These are phyloP conservation scores for Meloidogyne exigua DNA, from an alignment of 1,140 invertebrate genomes.

Conservation along the genomic window DNA sequence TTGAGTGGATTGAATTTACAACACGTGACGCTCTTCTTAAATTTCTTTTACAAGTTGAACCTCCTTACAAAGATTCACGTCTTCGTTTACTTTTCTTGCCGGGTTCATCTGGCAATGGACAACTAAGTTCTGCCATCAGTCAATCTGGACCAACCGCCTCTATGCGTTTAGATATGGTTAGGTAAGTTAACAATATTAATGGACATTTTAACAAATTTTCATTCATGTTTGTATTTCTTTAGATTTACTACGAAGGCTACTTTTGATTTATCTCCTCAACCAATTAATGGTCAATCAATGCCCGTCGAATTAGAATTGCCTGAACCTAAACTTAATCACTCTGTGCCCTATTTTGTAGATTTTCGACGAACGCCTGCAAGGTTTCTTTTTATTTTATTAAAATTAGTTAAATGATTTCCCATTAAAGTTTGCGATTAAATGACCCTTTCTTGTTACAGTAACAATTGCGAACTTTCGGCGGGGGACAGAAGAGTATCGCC, in stretches of 20 bases:
- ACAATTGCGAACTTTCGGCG: too few relatives aligned
- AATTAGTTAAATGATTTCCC: too few relatives aligned
- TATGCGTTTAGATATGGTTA: conserved; percentile 33
- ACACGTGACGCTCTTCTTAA: conserved; percentile 43
- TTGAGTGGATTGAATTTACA: conserved; percentile 58
- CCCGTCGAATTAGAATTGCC: conserved; percentile 34
- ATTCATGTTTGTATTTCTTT: conserved; percentile 4
- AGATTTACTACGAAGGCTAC: conserved; percentile 42
- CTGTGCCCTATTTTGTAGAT: conserved; percentile 49
- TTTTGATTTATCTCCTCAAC: conserved; percentile 32
- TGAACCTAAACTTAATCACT: conserved; percentile 49
- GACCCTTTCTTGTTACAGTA: too few relatives aligned
- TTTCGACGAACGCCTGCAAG: conserved; percentile 48
- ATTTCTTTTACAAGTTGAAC: conserved; percentile 30
- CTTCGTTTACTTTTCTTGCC: conserved; percentile 27
- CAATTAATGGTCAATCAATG: conserved; percentile 10
- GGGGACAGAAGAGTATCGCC: too few relatives aligned
- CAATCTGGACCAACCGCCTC: conserved; percentile 13
- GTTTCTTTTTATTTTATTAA: conserved; percentile 26
- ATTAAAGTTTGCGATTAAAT: too few relatives aligned
- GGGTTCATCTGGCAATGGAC: conserved; percentile 29
- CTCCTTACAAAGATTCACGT: conserved; percentile 24
- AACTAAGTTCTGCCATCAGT: neutral
- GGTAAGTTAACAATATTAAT: neutral
- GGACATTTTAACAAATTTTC: neutral